Percentiles rank a stretch among this genome's conserved stretches.
Conservation (phyloP, 1,140 invertebrate species). For the Drosophila pandora region DNA sequence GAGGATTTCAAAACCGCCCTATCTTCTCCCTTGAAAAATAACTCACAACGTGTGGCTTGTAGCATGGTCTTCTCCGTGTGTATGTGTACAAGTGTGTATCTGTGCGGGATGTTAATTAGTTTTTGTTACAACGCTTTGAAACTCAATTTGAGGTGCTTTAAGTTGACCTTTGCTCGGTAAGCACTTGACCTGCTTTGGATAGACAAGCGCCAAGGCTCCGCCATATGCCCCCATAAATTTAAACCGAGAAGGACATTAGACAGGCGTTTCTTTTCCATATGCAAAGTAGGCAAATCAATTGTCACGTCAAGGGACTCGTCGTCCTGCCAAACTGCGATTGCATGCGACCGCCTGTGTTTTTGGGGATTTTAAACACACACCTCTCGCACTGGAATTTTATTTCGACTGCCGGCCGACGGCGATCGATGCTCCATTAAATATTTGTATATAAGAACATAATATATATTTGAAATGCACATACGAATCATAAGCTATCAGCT, state of each 20-base stretch:
- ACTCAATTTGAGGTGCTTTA: constrained; percentile 39
- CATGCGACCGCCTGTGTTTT: constrained; percentile 23
- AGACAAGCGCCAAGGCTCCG: constrained; percentile 58
- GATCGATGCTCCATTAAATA: constrained; percentile 52
- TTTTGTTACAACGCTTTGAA: constrained; percentile 42
- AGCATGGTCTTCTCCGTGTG: background rate
- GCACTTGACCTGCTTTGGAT: constrained; percentile 68
- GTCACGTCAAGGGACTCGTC: constrained; percentile 48
- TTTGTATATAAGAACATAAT: constrained; percentile 7
- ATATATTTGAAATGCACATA: background rate
- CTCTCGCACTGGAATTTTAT: constrained; percentile 14
- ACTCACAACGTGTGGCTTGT: constrained; percentile 14
- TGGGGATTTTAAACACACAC: constrained; percentile 23
- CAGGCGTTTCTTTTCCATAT: constrained; percentile 23
- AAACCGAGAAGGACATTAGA: constrained; percentile 61
- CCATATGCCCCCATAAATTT: constrained; percentile 61
- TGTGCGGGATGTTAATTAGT: constrained; percentile 66
- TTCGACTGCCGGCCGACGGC: constrained; percentile 5
- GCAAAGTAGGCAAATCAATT: constrained; percentile 71
- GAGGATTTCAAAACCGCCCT: constrained; percentile 21
- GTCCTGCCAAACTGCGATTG: constrained; percentile 58
- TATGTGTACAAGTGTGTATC: background rate
- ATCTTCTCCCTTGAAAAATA: constrained; percentile 31
- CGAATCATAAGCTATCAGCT: constrained; percentile 55
- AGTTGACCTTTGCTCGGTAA: constrained; percentile 63